Evolutionary conservation across 2,113 vertebrate genomes (phyloP).

Genomic region (Accipiter cooperii): DNA sequence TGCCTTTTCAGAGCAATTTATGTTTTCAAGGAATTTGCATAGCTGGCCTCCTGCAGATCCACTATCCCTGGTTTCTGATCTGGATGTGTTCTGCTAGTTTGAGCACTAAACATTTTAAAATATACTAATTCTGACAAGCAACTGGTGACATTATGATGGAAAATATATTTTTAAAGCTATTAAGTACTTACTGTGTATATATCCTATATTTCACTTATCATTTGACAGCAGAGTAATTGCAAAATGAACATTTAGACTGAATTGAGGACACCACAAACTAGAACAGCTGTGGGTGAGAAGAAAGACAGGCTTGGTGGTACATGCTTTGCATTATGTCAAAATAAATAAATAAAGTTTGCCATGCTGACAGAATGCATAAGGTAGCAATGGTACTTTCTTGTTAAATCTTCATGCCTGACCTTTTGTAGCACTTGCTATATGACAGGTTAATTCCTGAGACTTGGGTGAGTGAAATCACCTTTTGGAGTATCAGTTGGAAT

Average conservation of each 20-base stretch:
- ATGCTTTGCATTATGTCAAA: neutral
- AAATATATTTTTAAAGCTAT: conserved; percentile 54
- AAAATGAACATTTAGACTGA: conserved; percentile 40
- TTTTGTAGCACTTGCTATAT: neutral
- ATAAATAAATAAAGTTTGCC: neutral
- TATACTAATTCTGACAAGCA: conserved; percentile 33
- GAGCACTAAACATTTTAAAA: conserved; percentile 31
- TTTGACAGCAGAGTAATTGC: conserved; percentile 49
- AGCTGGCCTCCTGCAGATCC: neutral
- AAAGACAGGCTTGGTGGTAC: neutral
- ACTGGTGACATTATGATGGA: conserved; percentile 17
- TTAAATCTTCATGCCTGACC: neutral
- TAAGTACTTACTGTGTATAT: conserved; percentile 30
- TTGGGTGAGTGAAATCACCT: neutral
- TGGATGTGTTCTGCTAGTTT: neutral
- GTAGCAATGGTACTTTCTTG: neutral
- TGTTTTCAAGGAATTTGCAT: conserved; percentile 26
- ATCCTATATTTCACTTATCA: conserved; percentile 34
- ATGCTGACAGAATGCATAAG: neutral
- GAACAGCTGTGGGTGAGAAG: neutral
- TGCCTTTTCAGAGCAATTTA: neutral
- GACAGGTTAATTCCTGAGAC: neutral
- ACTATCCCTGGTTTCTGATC: neutral
- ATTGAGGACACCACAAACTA: conserved; percentile 25
- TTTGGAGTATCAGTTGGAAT: neutral